Evolutionary conservation across 2,888 invertebrate genomes (phyloP).

Genomic region (Eristalis intricaria): DNA sequence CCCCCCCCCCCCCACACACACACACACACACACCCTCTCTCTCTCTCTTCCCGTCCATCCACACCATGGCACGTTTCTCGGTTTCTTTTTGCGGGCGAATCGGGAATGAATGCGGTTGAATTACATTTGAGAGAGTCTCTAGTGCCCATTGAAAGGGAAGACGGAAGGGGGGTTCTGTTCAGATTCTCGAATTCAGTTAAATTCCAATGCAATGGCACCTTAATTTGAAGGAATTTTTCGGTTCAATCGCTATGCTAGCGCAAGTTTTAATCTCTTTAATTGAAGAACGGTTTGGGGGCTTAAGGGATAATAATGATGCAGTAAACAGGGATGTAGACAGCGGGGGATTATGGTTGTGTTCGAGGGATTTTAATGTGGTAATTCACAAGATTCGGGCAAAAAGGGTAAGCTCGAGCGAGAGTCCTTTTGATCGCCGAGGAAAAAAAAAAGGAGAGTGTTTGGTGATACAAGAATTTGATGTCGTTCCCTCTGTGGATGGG

Average conservation of each 20-base stretch:
- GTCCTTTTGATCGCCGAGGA: background rate
- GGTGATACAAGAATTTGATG: background rate
- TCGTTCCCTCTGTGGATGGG: background rate
- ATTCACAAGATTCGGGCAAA: background rate
- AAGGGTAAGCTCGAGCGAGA: background rate
- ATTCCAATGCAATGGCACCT: conserved; percentile 44
- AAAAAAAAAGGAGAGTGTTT: no score
- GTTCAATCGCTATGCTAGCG: background rate
- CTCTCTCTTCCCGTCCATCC: no score
- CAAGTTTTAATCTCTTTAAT: conserved; percentile 57
- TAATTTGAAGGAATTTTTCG: conserved; percentile 48
- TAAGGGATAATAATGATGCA: conserved; percentile 48
- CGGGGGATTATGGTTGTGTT: conserved; percentile 9
- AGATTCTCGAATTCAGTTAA: conserved; percentile 49
- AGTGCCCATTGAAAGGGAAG: conserved; percentile 8
- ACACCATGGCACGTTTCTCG: background rate
- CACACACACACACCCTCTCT: no score
- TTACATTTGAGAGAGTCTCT: conserved; percentile 19
- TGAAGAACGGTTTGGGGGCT: conserved; percentile 37
- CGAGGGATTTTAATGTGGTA: conserved; percentile 23
- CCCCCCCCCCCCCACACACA: background rate
- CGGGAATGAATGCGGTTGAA: conserved; percentile 26
- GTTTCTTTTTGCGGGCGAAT: conserved; percentile 4
- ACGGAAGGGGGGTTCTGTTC: background rate
- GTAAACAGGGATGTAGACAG: conserved; percentile 30